Evolutionary conservation across 2,113 vertebrate genomes (phyloP).

Genomic region (Eleginops maclovinus): DNA sequence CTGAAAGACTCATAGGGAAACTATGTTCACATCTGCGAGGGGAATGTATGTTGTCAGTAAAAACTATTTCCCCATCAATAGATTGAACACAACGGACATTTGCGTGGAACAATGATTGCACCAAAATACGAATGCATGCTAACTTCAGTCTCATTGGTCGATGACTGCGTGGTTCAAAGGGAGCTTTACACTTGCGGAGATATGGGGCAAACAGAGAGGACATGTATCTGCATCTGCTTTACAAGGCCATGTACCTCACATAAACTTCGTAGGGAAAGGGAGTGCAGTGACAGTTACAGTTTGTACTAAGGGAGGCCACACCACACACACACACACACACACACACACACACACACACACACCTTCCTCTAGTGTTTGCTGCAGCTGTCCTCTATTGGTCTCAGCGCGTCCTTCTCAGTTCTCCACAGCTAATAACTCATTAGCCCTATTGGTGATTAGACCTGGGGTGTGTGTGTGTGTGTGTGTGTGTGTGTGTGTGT

Average conservation of each 20-base stretch:
- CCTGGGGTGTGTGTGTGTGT: slow-evolving; percentile 18
- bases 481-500: background rate
- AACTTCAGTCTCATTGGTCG: background rate
- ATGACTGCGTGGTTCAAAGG: background rate
- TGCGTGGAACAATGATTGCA: background rate
- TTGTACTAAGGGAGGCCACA: background rate
- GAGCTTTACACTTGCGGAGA: background rate
- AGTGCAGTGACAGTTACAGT: slow-evolving; percentile 13
- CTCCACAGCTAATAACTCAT: slow-evolving; percentile 75
- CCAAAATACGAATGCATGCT: background rate
- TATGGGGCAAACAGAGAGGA: background rate
- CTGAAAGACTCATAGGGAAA: too few species aligned
- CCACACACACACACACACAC: slow-evolving; percentile 7
- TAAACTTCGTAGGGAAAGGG: background rate
- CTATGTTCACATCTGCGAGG: background rate
- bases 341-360: slow-evolving; percentile 13
- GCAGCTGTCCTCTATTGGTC: slow-evolving; percentile 81
- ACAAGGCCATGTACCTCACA: background rate
- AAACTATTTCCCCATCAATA: too few species aligned
- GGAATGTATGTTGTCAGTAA: too few species aligned
- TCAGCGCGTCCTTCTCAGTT: slow-evolving; percentile 47
- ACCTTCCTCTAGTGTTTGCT: slow-evolving; percentile 71
- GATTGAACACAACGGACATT: too few species aligned
- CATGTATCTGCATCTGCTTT: background rate
- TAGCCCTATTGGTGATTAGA: slow-evolving; percentile 64